Base-by-base conservation (phyloP, 2,797 vertebrate species). In the Melopsittacus undulatus region DNA sequence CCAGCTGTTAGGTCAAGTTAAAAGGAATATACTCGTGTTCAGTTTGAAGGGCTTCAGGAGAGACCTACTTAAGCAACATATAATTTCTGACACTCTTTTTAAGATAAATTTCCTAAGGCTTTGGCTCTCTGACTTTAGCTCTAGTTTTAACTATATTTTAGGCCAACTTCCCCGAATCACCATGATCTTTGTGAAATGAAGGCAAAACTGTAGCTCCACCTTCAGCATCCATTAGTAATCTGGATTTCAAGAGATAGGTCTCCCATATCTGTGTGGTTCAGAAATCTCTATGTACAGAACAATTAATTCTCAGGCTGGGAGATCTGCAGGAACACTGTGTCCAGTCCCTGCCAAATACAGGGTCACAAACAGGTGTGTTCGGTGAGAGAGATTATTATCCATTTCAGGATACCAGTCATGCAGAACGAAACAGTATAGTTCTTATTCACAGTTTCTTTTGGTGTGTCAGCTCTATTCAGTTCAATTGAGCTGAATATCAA, bases 241-340 rank as follows among this genome's bases (percentile, higher is more conserved):
- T 27, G 57, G 19, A 7, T 89, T 69, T 48, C 56, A 54, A 27
- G 42, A 45, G 59, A 22, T 17, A 34, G 16, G 52, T 63, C n/a
- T 76, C 64, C n/a, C 2, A 1, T 38, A 14, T 32, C 73, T 16
- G 16, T 34, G 4, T 3, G 12, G 64, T 80, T 96, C 64, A 92
- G 54, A 15, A 38, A 40, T 49, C 87, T 82, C 22, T 93, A 7
- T 16, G 73, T 69, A 84, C 48, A 38, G 74, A 66, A 83, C 52
- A 95, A 21, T 46, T 52, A 79, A 18, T 94, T 72, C 69, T 96
- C 89, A 24, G 95, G 49, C 77, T 91, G 83, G 38, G 74, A 94
- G 80, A 84, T 72, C 46, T 95, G 75, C 29, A 81, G 51, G 83
- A 90, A 86, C 59, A 26, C 7, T 10, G 19, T 45, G 40, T 85